phyloP scores from a whole-genome alignment of 1,140 invertebrate genomes.

The Coptotermes formosanus region DNA sequence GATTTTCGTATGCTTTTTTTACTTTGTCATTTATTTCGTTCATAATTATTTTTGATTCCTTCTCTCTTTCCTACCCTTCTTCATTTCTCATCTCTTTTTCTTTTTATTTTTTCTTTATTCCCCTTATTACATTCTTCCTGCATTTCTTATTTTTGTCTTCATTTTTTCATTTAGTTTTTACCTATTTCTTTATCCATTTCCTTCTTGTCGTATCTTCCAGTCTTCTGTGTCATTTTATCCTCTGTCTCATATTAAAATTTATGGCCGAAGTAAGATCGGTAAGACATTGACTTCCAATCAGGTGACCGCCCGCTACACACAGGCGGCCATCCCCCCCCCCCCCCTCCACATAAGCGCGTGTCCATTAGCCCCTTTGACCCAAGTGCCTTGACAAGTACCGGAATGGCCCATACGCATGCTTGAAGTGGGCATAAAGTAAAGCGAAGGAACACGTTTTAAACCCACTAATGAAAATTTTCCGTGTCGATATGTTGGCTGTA shows the following conservation, averaged over 20 bases:
- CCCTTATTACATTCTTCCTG: not conserved
- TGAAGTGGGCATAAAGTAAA: not conserved
- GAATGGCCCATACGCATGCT: not conserved
- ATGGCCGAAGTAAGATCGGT: too few relatives aligned
- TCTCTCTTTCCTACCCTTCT: not conserved
- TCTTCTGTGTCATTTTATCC: not conserved
- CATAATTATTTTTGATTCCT: too few relatives aligned
- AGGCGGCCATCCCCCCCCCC: not conserved
- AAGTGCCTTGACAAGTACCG: not conserved
- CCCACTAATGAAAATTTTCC: not conserved
- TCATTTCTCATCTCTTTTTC: not conserved
- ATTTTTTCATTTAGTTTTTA: not conserved
- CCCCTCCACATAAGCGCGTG: not conserved
- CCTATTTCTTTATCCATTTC: not conserved
- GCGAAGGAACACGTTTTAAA: not conserved
- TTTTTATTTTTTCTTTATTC: not conserved
- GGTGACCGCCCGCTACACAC: not conserved
- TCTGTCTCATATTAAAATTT: too few relatives aligned
- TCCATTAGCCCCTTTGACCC: not conserved
- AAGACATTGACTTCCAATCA: too few relatives aligned
- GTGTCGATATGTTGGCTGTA: not conserved
- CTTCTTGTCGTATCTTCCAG: not conserved
- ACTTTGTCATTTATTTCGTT: not conserved
- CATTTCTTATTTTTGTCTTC: not conserved
- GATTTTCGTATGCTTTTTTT: too few relatives aligned